Evolutionary conservation across 2,113 vertebrate species (phyloP), one percentile per base, ranked within the genome.

Genomic region (Malaclemys terrapin): DNA sequence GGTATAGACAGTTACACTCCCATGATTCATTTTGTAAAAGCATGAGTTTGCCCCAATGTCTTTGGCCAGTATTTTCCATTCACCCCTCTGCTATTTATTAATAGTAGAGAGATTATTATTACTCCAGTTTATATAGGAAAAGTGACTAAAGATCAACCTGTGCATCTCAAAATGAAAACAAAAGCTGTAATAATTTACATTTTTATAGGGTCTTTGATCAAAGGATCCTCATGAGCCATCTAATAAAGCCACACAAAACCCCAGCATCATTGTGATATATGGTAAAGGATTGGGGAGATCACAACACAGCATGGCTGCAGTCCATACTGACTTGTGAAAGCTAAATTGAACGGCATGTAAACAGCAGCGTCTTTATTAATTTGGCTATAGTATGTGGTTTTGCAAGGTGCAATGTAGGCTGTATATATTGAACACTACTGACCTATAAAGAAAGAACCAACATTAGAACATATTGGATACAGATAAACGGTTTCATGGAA

Each of bases 241-340:
- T 9, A 6, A 35, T 72, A 59, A 85, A 94, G 38, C 49, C 62
- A 89, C 49, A 24, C 76, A 75, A 53, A 6, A 29, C 50, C 27
- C 80, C 49, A 2, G 65, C 65, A 38, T 72, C n/a, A 11, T 72
- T n/a, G 49, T 54, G 31, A 29, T 82, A 78, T 56, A 84, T 42
- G 82, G 76, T 2, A 2, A 50, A 87, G 42, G 10, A 81, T 91
- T 31, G 65, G 86, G 79, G 75, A 94, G 94, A 96, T 97, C 96
- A 85, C 95, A 97, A 89, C 96, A 97, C 95, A 93, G 96, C 0
- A 0, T 87, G 95, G 90, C 95, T 89, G 81, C 92, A 86, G 90
- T 88, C 94, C 91, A 95, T 96, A 91, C 82, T 94, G 81, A 95
- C 96, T 95, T 89, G 56, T 89, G 91, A 47, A 93, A 94, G 49